A percentile compares a stretch with the other conserved stretches of the same genome.
phyloP scores from a whole-genome alignment of 2,113 vertebrate species.

The Erinaceus europaeus region DNA sequence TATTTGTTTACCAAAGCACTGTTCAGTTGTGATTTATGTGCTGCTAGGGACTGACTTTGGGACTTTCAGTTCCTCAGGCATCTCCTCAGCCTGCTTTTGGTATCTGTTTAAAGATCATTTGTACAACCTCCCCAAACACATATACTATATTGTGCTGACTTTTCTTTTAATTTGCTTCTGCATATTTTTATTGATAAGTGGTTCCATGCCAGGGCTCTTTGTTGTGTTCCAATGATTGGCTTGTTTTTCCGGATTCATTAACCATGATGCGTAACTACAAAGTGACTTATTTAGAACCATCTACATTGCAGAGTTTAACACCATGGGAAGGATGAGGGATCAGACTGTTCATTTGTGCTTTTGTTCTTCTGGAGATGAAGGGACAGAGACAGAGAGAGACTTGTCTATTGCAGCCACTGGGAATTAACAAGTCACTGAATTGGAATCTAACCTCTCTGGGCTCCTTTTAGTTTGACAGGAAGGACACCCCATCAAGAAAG shows the following conservation, averaged over 20 bases:
- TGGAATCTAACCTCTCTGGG: neutral
- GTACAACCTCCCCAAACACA: neutral
- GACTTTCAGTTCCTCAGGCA: too few relatives aligned
- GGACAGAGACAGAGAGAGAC: neutral
- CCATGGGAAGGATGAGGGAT: neutral
- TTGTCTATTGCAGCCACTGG: neutral
- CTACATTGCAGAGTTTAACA: neutral
- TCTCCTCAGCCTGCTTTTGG: neutral
- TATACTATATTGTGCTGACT: neutral
- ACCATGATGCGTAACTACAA: neutral
- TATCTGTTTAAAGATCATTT: neutral
- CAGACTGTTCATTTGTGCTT: neutral
- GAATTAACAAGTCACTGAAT: neutral
- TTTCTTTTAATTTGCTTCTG: neutral
- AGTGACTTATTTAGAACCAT: neutral
- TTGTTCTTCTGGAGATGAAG: neutral
- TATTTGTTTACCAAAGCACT: too few relatives aligned
- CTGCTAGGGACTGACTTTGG: too few relatives aligned
- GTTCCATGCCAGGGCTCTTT: neutral
- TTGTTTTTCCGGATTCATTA: slow-evolving; percentile 31
- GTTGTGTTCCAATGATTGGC: neutral
- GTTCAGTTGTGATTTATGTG: too few relatives aligned
- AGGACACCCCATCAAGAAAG: neutral
- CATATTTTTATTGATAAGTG: neutral
- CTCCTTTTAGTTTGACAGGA: neutral